Percentiles rank a stretch among this genome's conserved stretches.
phyloP scores from a whole-genome alignment of 2,797 vertebrate species.

The Hoplostethus mediterraneus region DNA sequence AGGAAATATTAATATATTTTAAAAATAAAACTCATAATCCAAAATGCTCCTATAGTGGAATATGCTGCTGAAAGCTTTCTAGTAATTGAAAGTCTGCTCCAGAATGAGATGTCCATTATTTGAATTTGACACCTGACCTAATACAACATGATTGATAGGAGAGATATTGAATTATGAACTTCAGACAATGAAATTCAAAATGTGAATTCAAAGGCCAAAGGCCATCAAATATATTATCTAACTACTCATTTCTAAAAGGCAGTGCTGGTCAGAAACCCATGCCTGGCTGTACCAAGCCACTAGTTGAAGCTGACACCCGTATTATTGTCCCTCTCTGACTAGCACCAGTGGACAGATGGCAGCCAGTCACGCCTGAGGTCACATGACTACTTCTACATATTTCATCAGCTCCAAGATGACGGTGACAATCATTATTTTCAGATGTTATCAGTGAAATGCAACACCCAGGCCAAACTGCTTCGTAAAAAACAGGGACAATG shows the following conservation, averaged over 20 bases:
- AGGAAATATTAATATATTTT: background rate
- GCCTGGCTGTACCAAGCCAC: background rate
- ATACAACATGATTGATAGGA: background rate
- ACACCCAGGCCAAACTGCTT: slow-evolving; percentile 24
- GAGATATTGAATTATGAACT: no score
- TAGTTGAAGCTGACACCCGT: slow-evolving; percentile 1
- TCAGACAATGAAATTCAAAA: no score
- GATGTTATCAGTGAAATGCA: slow-evolving; percentile 55
- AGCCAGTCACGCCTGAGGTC: slow-evolving; percentile 30
- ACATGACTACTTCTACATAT: slow-evolving; percentile 31
- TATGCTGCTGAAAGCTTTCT: background rate
- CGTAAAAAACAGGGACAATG: slow-evolving; percentile 21
- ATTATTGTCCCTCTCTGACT: slow-evolving; percentile 5
- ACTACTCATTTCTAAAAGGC: background rate
- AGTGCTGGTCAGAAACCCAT: background rate
- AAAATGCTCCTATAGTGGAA: background rate
- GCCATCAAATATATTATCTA: background rate
- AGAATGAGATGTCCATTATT: background rate
- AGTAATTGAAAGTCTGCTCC: background rate
- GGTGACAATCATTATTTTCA: slow-evolving; percentile 18
- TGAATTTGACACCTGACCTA: background rate
- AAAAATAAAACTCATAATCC: background rate
- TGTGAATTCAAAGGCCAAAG: no score
- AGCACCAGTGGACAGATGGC: slow-evolving; percentile 2
- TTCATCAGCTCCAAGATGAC: slow-evolving; percentile 32